Evolutionary conservation across 2,113 vertebrate genomes (phyloP), one percentile per base, ranked within the genome.

Genomic region (Triplophysa tibetana): DNA sequence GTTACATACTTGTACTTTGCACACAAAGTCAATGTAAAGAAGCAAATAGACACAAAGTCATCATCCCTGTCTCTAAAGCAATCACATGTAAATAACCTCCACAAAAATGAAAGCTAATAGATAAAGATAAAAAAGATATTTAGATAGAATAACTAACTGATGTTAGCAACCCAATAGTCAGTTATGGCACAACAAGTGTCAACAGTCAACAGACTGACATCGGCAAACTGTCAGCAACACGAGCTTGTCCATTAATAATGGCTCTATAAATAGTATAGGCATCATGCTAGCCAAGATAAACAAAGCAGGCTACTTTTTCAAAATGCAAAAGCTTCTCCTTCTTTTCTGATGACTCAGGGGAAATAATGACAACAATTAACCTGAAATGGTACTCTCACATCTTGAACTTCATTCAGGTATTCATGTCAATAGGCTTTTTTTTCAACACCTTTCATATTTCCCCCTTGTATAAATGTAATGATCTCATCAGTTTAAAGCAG

Each of bases 241-340:
- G 5, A 56, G 33, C 65, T 60, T n/a, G 45, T 13, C 19, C 76
- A 60, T 69, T 60, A 78, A 67, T 78, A 56, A 78, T 45, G 10
- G 2, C 16, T 67, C 48, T 58, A 65, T 66, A 67, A 67, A 77
- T 73, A 73, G 29, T 73, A 58, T 17, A 24, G 8, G n/a, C 33
- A 1, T 43, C 48, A 68, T 6, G 63, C 19, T 7, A 8, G 75
- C 63, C 24, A 23, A 60, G 52, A 69, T 24, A 66, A n/a, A 62
- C 21, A 75, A 64, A 52, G 1, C 12, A 50, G 14, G 54, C 10
- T 21, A 21, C 38, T 48, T 21, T 56, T 56, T 56, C 54, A 19
- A 21, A 56, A 56, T 9, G 19, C 17, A n/a, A 56, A 63, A 63
- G 61, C 61, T 63, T 26, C 26, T 63, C 61, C 23, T 63, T 2